Conservation (phyloP, 2,888 invertebrate genomes). For the Apotomis turbidana region DNA sequence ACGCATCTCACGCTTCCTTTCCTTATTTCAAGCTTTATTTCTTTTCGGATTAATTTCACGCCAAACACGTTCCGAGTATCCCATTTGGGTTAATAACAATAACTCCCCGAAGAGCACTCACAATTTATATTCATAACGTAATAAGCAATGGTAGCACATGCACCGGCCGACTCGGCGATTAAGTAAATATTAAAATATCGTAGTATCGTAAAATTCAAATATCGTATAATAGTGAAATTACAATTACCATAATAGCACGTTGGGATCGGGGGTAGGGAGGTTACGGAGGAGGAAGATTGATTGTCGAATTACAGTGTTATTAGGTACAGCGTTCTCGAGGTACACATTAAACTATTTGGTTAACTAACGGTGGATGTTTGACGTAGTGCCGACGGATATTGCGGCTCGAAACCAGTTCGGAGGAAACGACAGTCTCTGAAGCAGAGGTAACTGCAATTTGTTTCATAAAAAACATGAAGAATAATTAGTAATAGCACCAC, state of each 20-base stretch:
- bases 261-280: conserved; percentile 4
- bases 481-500: too few relatives aligned
- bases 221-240: conserved; percentile 35
- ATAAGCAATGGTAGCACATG: conserved; percentile 14
- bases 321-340: conserved; percentile 24
- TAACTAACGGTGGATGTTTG: conserved; percentile 5
- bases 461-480: too few relatives aligned
- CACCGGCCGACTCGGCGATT: conserved; percentile 17
- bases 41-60: background rate
- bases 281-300: conserved; percentile 23
- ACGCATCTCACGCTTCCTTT: background rate
- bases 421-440: too few relatives aligned
- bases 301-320: conserved; percentile 36
- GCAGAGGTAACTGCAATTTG: too few relatives aligned
- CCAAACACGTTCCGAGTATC: background rate
- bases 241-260: conserved; percentile 32
- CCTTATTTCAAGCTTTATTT: background rate
- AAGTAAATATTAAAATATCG: conserved; percentile 35
- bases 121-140: conserved; percentile 15
- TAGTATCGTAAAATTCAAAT: conserved; percentile 37
- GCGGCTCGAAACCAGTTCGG: background rate
- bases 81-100: background rate
- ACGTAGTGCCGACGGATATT: conserved; percentile 2
- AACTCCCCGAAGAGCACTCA: conserved; percentile 7
- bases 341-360: conserved; percentile 32